phyloP scores from a whole-genome alignment of 2,888 invertebrate species.

The Lamellibrachia columna region DNA sequence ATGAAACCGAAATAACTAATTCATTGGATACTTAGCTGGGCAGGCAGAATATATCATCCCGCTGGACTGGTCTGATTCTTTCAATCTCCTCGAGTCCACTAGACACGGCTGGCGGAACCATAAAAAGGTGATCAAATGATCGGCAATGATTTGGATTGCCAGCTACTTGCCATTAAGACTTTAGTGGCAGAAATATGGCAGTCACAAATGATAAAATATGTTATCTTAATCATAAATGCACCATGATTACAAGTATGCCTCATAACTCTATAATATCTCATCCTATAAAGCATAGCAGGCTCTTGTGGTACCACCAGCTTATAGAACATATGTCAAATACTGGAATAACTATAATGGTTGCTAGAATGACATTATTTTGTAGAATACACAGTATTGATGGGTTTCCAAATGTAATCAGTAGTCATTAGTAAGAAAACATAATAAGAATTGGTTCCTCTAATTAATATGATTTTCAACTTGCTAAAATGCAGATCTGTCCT shows the following conservation, averaged over 20 bases:
- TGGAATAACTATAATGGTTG: too few species aligned
- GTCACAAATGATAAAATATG: not conserved
- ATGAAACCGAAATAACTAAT: not conserved
- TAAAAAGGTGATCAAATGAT: constrained; percentile 9
- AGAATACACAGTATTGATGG: too few species aligned
- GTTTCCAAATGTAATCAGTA: too few species aligned
- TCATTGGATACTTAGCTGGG: not conserved
- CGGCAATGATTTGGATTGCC: not conserved
- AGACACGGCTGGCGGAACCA: not conserved
- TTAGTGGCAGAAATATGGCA: not conserved
- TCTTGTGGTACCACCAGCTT: too few species aligned
- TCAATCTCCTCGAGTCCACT: not conserved
- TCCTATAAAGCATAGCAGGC: too few species aligned
- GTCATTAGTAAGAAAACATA: too few species aligned
- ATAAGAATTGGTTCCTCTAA: too few species aligned
- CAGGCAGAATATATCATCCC: not conserved
- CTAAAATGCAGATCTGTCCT: too few species aligned
- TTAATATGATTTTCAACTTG: too few species aligned
- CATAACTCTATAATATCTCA: not conserved
- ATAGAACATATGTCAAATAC: too few species aligned
- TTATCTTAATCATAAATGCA: not conserved
- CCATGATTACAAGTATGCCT: not conserved
- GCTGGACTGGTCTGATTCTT: not conserved
- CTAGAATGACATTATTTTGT: too few species aligned
- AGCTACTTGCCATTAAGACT: not conserved